phyloP scores from a whole-genome alignment of 2,797 vertebrate genomes.

The Paguma larvata region DNA sequence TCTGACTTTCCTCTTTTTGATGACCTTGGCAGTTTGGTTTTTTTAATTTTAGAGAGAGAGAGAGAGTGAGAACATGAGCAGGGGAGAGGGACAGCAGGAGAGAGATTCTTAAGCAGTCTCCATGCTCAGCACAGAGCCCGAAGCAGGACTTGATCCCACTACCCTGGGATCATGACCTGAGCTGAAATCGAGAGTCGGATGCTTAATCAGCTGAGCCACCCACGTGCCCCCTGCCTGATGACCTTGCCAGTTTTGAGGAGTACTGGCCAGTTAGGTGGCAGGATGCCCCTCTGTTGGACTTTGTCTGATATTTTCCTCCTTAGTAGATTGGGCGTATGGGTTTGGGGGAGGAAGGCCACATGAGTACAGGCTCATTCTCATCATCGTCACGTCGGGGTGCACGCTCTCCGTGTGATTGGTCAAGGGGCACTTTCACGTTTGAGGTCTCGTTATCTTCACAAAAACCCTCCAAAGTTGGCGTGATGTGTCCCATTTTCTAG shows the following conservation, averaged over 20 bases:
- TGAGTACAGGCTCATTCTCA: background rate
- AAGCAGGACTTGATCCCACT: no score
- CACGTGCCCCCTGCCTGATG: background rate
- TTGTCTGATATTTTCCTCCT: background rate
- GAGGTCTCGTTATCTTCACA: background rate
- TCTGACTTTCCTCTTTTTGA: background rate
- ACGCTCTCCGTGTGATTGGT: background rate
- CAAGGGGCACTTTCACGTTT: background rate
- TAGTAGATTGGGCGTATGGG: accelerated
- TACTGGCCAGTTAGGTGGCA: background rate
- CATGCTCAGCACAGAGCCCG: no score
- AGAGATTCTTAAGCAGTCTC: no score
- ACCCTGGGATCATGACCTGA: no score
- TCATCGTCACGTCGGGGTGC: accelerated
- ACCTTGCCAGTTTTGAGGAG: background rate
- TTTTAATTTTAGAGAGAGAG: no score
- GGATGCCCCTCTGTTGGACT: background rate
- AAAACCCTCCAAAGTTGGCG: background rate
- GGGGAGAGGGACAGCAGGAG: no score
- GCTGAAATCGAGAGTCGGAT: no score
- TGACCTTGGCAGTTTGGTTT: background rate
- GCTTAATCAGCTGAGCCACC: no score
- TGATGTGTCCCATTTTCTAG: background rate
- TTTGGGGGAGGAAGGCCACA: background rate
- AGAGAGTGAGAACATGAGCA: no score